These are phyloP conservation scores for Sipha flava DNA, from an alignment of 1,140 invertebrate species.

Conservation along the genomic window DNA sequence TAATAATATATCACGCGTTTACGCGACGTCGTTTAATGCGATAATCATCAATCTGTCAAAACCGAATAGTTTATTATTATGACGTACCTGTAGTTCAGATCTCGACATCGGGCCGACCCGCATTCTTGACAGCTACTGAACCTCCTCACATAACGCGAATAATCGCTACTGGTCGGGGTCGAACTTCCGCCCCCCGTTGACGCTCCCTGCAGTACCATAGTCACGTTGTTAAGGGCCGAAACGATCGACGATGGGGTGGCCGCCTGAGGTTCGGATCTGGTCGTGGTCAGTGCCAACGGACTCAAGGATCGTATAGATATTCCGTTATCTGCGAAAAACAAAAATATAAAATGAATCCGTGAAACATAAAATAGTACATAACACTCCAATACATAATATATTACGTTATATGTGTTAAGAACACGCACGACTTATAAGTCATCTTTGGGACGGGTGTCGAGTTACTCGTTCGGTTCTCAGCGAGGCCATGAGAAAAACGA, in stretches of 20 bases:
- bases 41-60: no score
- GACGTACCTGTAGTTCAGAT: slow-evolving; percentile 59
- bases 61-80: background rate
- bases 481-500: slow-evolving; percentile 22
- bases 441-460: background rate
- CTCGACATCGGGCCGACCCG: slow-evolving; percentile 68
- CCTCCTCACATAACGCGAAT: slow-evolving; percentile 72
- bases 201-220: background rate
- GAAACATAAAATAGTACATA: no score
- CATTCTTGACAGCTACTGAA: slow-evolving; percentile 67
- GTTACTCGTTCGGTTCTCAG: slow-evolving; percentile 15
- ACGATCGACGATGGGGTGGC: background rate
- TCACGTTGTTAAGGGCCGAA: slow-evolving; percentile 5
- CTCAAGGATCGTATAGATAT: slow-evolving; percentile 1
- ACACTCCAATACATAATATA: no score
- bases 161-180: slow-evolving; percentile 47
- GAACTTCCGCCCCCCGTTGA: background rate
- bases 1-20: no score
- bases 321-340: slow-evolving; percentile 16
- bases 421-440: slow-evolving; percentile 12
- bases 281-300: background rate
- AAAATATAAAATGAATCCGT: background rate
- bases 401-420: background rate
- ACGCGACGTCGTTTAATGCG: background rate
- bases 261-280: background rate